Percentiles rank a stretch among this genome's conserved stretches.
Conservation (phyloP, 2,113 vertebrate species). For the Boleophthalmus pectinirostris region DNA sequence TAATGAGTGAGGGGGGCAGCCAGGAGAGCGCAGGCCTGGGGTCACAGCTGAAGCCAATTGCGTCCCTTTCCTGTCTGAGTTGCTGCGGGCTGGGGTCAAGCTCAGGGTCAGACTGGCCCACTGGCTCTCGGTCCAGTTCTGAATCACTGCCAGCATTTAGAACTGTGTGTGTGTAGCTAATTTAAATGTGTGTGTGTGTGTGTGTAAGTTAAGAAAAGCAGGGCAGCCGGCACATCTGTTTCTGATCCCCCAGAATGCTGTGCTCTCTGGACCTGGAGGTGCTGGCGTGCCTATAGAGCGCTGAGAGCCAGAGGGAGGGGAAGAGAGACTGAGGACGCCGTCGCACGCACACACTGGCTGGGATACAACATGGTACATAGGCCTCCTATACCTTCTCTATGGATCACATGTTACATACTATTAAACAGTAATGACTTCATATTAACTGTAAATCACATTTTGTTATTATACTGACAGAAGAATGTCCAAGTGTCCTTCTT, state of each 20-base stretch:
- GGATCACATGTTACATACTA: not conserved
- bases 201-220: conserved; percentile 60
- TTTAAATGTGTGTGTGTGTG: conserved; percentile 54
- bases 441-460: not conserved
- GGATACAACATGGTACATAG: conserved; percentile 36
- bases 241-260: conserved; percentile 73
- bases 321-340: conserved; percentile 51
- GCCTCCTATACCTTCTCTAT: conserved; percentile 40
- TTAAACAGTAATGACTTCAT: not conserved
- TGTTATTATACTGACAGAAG: too few species aligned
- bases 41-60: conserved; percentile 82
- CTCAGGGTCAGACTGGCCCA: conserved; percentile 69
- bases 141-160: conserved; percentile 57
- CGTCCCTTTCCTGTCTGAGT: conserved; percentile 77
- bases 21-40: conserved; percentile 48
- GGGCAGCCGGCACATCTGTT: conserved; percentile 78
- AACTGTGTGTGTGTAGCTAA: conserved; percentile 32
- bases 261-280: conserved; percentile 66
- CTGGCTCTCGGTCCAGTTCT: conserved; percentile 63
- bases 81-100: conserved; percentile 71
- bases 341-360: conserved; percentile 63
- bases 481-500: too few species aligned
- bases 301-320: conserved; percentile 28
- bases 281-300: conserved; percentile 60
- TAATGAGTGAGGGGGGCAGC: conserved; percentile 66